Conservation (phyloP, 2,113 vertebrate genomes). For the Octodon degus region DNA sequence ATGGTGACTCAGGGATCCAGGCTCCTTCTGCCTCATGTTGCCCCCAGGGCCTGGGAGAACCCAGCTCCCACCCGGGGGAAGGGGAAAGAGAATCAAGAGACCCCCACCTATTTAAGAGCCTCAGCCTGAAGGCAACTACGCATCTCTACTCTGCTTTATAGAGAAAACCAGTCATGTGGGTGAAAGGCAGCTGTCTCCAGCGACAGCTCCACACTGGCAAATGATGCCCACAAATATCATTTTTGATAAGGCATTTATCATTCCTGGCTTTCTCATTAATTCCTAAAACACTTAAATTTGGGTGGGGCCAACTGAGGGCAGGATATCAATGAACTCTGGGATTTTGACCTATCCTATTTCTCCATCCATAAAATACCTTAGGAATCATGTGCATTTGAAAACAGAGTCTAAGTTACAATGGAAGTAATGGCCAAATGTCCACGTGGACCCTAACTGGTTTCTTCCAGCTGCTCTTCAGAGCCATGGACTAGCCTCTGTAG, state of each 20-base stretch:
- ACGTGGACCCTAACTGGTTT: constrained; percentile 4
- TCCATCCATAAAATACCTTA: background rate
- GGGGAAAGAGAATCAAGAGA: background rate
- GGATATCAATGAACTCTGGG: background rate
- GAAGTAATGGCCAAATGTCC: constrained; percentile 1
- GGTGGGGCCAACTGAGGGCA: background rate
- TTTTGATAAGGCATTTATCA: background rate
- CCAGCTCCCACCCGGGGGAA: background rate
- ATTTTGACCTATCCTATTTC: background rate
- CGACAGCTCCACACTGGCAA: background rate
- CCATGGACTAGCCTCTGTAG: background rate
- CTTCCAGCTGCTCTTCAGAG: constrained; percentile 21
- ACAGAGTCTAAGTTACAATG: background rate
- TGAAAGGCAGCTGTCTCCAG: background rate
- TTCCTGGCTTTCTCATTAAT: background rate
- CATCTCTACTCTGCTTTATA: background rate
- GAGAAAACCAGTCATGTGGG: background rate
- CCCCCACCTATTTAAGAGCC: background rate
- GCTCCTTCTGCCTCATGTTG: background rate
- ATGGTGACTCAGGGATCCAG: background rate
- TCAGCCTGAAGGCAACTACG: background rate
- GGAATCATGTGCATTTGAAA: constrained; percentile 28
- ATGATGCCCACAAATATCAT: background rate
- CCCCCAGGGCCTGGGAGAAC: background rate
- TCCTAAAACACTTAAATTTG: background rate